Conservation (phyloP, 1,140 invertebrate genomes). For the Augochlora pura region DNA sequence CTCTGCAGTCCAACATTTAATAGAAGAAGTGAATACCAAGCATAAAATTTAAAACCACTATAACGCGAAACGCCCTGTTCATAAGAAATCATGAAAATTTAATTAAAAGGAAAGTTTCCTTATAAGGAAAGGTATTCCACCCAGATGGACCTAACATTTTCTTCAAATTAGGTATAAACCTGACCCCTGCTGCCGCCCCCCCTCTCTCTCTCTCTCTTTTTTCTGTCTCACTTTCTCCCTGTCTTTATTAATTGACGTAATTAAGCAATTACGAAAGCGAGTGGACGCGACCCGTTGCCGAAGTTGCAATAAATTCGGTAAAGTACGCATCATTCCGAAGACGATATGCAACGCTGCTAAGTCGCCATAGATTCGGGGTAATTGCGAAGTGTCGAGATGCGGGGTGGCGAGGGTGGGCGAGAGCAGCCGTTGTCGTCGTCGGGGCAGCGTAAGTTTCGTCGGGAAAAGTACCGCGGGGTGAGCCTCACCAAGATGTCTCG, state of each 20-base stretch:
- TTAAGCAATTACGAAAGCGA: conserved; percentile 61
- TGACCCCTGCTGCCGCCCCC: too few relatives aligned
- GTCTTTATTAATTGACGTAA: conserved; percentile 56
- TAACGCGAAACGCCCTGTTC: too few relatives aligned
- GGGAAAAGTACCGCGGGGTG: neutral
- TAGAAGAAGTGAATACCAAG: too few relatives aligned
- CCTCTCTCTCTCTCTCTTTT: too few relatives aligned
- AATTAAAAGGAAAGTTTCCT: too few relatives aligned
- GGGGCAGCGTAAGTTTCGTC: conserved; percentile 41
- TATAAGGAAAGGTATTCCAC: too few relatives aligned
- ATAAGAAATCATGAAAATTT: too few relatives aligned
- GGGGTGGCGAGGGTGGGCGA: neutral
- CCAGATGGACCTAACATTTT: too few relatives aligned
- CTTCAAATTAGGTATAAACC: too few relatives aligned
- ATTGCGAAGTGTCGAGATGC: conserved; percentile 56
- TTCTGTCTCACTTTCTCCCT: too few relatives aligned
- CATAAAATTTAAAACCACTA: too few relatives aligned
- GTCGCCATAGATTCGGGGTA: conserved; percentile 64
- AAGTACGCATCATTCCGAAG: conserved; percentile 65
- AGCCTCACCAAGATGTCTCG: neutral
- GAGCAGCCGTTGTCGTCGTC: neutral
- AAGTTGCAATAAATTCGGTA: conserved; percentile 49
- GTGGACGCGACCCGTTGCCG: conserved; percentile 36
- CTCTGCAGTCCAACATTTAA: too few relatives aligned
- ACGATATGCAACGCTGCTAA: conserved; percentile 62